Evolutionary conservation across 2,113 vertebrate genomes (phyloP).

Genomic region (Gracilinanus agilis): DNA sequence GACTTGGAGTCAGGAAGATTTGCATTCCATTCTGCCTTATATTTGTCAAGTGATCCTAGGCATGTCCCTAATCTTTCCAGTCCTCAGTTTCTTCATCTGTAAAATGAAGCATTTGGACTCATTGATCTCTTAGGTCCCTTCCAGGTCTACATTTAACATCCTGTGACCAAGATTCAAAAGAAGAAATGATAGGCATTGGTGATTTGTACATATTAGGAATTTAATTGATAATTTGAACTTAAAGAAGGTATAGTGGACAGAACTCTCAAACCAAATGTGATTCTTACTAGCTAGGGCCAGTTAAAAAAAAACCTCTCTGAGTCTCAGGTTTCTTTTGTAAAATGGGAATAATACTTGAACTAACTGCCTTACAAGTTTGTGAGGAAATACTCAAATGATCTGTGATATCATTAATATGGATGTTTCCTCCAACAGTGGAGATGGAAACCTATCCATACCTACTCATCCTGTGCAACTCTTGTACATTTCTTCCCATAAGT

Average conservation of each 20-base stretch:
- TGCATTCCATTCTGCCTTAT: neutral
- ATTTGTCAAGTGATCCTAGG: neutral
- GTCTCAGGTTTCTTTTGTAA: neutral
- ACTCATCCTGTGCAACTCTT: neutral
- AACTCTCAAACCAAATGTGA: neutral
- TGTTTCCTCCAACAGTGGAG: neutral
- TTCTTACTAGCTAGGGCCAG: neutral
- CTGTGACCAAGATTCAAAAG: neutral
- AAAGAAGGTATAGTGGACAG: neutral
- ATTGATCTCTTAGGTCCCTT: neutral
- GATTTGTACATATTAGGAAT: neutral
- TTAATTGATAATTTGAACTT: neutral
- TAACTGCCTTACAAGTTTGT: neutral
- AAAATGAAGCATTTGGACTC: neutral
- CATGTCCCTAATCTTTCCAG: neutral
- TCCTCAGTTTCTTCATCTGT: neutral
- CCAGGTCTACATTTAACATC: neutral
- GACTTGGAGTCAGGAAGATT: neutral
- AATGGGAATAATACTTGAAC: neutral
- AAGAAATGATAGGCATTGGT: neutral
- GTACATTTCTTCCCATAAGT: neutral
- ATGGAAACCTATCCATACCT: neutral
- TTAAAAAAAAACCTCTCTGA: neutral
- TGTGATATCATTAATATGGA: neutral
- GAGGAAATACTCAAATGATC: slow-evolving; percentile 5